A percentile compares a stretch with the other conserved stretches of the same genome.
Conservation (phyloP, 2,113 vertebrate species). For the Eublepharis macularius region DNA sequence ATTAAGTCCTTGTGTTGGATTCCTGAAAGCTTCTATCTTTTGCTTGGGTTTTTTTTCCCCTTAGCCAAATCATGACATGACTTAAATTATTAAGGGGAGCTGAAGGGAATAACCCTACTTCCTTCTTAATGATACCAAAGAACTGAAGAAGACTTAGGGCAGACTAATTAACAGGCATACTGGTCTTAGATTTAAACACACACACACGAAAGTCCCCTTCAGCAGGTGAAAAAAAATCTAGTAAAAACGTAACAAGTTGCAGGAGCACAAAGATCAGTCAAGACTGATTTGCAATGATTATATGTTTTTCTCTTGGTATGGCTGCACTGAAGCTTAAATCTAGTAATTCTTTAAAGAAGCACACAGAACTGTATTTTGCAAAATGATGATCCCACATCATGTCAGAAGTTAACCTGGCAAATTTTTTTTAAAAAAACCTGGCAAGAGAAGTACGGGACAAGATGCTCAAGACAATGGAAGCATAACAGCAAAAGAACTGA, state of each 20-base stretch:
- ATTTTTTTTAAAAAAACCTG: not conserved
- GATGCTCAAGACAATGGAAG: not conserved
- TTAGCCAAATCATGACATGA: not conserved
- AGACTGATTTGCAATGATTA: not conserved
- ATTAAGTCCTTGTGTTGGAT: not conserved
- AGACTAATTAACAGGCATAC: not conserved
- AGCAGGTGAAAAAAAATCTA: not conserved
- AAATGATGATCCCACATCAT: not conserved
- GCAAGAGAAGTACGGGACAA: not conserved
- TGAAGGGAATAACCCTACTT: not conserved
- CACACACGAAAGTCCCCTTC: not conserved
- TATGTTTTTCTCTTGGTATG: not conserved
- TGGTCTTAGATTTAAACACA: accelerated
- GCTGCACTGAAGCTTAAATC: not conserved
- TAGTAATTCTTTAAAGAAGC: not conserved
- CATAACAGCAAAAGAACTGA: not conserved
- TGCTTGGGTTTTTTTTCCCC: accelerated
- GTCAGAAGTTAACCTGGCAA: not conserved
- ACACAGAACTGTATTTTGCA: not conserved
- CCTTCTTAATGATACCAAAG: not conserved
- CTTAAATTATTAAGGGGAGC: not conserved
- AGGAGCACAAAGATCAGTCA: not conserved
- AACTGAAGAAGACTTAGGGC: not conserved
- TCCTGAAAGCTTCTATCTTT: not conserved
- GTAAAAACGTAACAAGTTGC: not conserved